Conservation (phyloP, 2,797 vertebrate species). For the Neopelma chrysocephalum region DNA sequence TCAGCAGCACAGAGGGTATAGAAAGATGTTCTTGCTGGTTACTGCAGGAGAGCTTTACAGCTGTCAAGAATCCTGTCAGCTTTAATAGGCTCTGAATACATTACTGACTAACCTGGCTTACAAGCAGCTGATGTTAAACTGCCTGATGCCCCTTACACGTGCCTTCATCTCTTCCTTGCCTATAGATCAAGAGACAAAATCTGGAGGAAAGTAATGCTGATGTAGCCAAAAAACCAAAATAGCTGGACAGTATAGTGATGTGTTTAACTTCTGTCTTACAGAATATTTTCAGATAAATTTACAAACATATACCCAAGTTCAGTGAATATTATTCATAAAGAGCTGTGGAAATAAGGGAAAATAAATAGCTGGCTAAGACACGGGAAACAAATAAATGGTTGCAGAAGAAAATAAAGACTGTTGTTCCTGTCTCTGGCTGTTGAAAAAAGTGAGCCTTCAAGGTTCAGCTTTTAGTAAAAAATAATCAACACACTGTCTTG, state of each 20-base stretch:
- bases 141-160: background rate
- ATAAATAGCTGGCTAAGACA: background rate
- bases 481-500: background rate
- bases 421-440: background rate
- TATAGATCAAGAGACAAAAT: background rate
- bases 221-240: background rate
- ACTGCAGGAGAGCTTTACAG: background rate
- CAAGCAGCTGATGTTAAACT: background rate
- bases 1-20: background rate
- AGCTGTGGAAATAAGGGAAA: background rate
- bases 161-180: background rate
- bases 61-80: background rate
- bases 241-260: background rate
- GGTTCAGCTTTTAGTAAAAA: conserved; percentile 3
- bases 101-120: background rate
- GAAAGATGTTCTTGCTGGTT: background rate
- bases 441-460: conserved; percentile 2
- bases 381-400: background rate
- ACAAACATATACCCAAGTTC: background rate
- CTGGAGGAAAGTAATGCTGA: background rate
- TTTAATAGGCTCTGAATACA: background rate
- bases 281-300: background rate
- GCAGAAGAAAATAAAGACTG: background rate
- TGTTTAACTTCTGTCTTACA: background rate
- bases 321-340: background rate